Evolutionary conservation across 2,797 vertebrate genomes (phyloP), one percentile per base, ranked within the genome.

Genomic region (Mus minutoides): DNA sequence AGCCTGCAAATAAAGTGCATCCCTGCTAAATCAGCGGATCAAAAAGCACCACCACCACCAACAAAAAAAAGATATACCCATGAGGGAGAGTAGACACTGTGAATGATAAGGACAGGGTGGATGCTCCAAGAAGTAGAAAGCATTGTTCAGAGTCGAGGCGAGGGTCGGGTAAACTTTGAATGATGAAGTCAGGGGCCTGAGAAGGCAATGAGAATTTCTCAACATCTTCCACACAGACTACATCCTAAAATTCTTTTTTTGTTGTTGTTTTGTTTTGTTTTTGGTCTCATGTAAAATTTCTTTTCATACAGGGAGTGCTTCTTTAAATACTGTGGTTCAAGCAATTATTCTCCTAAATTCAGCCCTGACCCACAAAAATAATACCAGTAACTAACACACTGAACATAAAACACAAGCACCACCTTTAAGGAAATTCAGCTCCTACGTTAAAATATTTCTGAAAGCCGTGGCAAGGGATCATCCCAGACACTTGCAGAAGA

Each of bases 401-500:
- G 88, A 92, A 94, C 37, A 26, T 91, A 89, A 95, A 93, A 93
- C 91, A 96, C 79, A 34, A 96, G 88, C 94, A 89, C 54, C 90
- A 13, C 40, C 80, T 89, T 96, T 84, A 24, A 89, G 84, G 89
- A 97, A 95, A 87, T n/a, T 94, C 40, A 52, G 93, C 19, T 84
- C 77, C 75, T 90, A 82, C 93, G 69, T 96, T 94, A 96, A 11
- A 97, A 58, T 40, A 46, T 58, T 97, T 98, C 49, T 95, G 71
- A 93, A 43, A 3, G 7, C 79, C 82, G 92, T 75, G 43, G 82
- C 82, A n/a, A 64, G 43, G 95, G 96, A 82, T 97, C 92, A 83
- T 71, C 76, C 29, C 75, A 80, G 88, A 90, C 93, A 97, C 97
- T 96, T 94, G 96, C 90, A 94, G 95, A 97, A 97, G 77, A 97